Evolutionary conservation across 1,140 invertebrate species (phyloP).

Genomic region (Drosophila rhopaloa): DNA sequence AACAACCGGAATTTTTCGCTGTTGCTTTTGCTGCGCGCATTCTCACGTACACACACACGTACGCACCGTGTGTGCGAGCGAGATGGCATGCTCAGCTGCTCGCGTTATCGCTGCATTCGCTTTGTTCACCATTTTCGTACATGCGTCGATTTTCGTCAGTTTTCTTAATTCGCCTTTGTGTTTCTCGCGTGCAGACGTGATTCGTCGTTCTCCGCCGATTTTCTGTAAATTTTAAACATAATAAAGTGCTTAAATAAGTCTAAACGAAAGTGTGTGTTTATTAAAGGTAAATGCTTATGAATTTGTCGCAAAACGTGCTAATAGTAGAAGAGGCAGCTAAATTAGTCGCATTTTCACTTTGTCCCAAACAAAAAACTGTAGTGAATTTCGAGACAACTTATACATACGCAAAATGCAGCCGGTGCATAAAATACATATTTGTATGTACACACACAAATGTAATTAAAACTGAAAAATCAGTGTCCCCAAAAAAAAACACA

Average conservation of each 20-base stretch:
- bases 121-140: conserved; percentile 71
- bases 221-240: conserved; percentile 12
- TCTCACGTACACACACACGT: conserved; percentile 71
- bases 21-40: conserved; percentile 70
- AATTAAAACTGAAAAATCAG: conserved; percentile 43
- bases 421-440: conserved; percentile 25
- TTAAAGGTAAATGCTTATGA: conserved; percentile 26
- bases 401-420: conserved; percentile 15
- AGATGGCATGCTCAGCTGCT: conserved; percentile 61
- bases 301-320: conserved; percentile 23
- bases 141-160: conserved; percentile 53
- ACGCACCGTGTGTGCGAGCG: conserved; percentile 21
- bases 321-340: conserved; percentile 8
- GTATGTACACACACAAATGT: neutral
- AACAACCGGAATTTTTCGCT: conserved; percentile 78
- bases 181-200: conserved; percentile 76
- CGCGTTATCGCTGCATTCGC: conserved; percentile 74
- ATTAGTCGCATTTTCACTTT: conserved; percentile 21
- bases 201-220: conserved; percentile 57
- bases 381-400: conserved; percentile 11
- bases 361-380: conserved; percentile 22
- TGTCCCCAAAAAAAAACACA: conserved; percentile 50
- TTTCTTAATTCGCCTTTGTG: conserved; percentile 70
- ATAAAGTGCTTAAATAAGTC: conserved; percentile 4
- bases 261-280: conserved; percentile 5